A percentile compares a stretch with the other conserved stretches of the same genome.
Conservation (phyloP, 2,113 vertebrate genomes). For the Morone chrysops region DNA sequence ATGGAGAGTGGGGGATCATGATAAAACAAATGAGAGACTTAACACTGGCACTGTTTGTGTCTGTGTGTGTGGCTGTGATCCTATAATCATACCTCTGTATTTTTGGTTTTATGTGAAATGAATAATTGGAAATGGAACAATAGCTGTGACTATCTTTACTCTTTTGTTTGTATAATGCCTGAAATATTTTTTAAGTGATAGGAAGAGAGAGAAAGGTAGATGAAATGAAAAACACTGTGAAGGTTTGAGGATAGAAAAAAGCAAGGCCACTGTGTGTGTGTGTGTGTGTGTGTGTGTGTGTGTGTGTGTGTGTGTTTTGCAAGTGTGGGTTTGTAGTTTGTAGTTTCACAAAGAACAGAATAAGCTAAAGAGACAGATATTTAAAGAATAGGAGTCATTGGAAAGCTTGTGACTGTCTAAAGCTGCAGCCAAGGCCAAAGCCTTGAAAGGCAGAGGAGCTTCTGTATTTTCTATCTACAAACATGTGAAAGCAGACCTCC, state of each 20-base stretch:
- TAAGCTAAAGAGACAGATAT: not conserved
- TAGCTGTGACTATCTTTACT: not conserved
- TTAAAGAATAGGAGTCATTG: not conserved
- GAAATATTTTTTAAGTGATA: not conserved
- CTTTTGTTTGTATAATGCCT: constrained; percentile 5
- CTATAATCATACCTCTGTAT: not conserved
- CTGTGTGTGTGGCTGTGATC: not conserved
- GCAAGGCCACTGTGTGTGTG: not conserved
- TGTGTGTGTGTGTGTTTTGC: not conserved
- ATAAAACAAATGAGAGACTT: constrained; percentile 1
- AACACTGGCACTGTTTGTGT: not conserved
- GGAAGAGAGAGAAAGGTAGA: not conserved
- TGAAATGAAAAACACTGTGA: not conserved
- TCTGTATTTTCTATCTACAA: constrained; percentile 34
- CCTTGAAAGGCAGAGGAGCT: constrained; percentile 32
- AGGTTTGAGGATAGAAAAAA: not conserved
- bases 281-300: not conserved
- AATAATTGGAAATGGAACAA: constrained; percentile 13
- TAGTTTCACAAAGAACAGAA: not conserved
- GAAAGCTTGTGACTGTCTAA: constrained; percentile 19
- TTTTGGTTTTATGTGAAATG: not conserved
- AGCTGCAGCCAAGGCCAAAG: constrained; percentile 56
- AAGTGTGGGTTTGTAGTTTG: not conserved
- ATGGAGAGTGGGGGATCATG: not conserved
- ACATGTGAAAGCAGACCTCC: constrained; percentile 30